Evolutionary conservation across 2,888 invertebrate genomes (phyloP).

Genomic region (Lasioglossum malachurum): DNA sequence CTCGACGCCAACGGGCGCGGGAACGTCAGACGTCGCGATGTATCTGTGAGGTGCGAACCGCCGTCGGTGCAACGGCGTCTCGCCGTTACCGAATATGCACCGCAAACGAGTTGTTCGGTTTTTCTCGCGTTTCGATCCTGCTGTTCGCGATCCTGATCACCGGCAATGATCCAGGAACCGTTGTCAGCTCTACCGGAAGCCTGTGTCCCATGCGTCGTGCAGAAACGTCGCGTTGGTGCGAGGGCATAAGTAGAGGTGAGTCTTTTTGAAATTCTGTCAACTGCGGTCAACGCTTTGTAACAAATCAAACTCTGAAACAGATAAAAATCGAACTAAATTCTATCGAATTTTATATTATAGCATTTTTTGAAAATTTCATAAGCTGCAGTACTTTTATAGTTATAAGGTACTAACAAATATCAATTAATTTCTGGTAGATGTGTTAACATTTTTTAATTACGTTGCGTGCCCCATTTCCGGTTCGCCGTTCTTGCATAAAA

Average conservation of each 20-base stretch:
- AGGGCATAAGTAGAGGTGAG: constrained; percentile 25
- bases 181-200: neutral
- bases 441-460: neutral
- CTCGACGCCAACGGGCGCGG: constrained; percentile 71
- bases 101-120: constrained; percentile 1
- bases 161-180: constrained; percentile 21
- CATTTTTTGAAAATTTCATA: too few species aligned
- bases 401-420: neutral
- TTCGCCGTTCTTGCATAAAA: neutral
- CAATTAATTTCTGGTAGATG: neutral
- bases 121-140: neutral
- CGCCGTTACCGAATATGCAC: constrained; percentile 53
- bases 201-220: constrained; percentile 47
- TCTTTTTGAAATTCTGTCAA: neutral
- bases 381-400: neutral
- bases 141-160: neutral
- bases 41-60: constrained; percentile 73
- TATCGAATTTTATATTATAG: too few species aligned
- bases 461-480: neutral
- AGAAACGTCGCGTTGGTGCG: constrained; percentile 18
- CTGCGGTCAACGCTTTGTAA: neutral
- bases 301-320: too few species aligned
- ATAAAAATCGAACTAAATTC: too few species aligned
- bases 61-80: constrained; percentile 66
- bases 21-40: constrained; percentile 79